Percentiles rank a stretch among this genome's conserved stretches.
These are phyloP conservation scores for Telmatochromis sp. DNA, from an alignment of 2,113 vertebrate species.

Conservation along the genomic window DNA sequence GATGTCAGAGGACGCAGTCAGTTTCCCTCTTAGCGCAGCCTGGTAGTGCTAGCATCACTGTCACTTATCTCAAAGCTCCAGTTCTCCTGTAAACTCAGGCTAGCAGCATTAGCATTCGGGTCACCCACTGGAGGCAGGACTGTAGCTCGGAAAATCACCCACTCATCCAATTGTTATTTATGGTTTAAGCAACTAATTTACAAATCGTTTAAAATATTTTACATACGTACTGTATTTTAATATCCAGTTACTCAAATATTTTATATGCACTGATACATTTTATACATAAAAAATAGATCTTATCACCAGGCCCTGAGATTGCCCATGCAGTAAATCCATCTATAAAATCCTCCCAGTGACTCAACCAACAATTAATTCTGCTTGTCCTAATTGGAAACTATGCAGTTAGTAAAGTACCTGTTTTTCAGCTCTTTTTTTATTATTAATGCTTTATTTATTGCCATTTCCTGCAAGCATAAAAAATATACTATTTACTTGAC, in stretches of 20 bases:
- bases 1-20: background rate
- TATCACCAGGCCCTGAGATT: background rate
- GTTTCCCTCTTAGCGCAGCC: background rate
- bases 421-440: background rate
- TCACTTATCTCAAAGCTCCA: background rate
- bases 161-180: background rate
- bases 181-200: background rate
- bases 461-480: background rate
- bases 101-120: background rate
- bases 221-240: background rate
- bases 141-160: background rate
- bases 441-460: background rate
- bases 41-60: background rate
- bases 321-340: background rate
- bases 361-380: background rate
- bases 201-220: background rate
- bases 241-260: background rate
- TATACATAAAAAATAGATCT: background rate
- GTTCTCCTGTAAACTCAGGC: background rate
- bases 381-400: background rate
- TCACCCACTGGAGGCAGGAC: background rate
- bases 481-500: background rate
- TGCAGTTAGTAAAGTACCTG: background rate
- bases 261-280: background rate
- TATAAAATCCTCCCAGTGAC: background rate